Base-by-base conservation (phyloP, 1,140 invertebrate species). In the Leptinotarsa lineolata region DNA sequence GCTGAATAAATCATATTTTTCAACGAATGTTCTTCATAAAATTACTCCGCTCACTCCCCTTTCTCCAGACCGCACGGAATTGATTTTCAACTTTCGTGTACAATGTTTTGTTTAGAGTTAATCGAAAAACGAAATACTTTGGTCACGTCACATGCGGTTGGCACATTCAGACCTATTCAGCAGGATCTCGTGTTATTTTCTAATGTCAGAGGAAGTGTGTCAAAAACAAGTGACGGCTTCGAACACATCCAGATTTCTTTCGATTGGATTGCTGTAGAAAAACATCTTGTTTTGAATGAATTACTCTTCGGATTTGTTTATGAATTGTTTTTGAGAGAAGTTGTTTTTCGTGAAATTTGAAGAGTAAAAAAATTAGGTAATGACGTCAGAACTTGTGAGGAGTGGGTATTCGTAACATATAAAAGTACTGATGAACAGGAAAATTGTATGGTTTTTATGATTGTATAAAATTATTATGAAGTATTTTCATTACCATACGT, bases 141-240 rank as follows among this genome's bases (percentile, higher is more conserved):
- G 16, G 30, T 66, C 64, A 66, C 64, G 64, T 66, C 64, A 66
- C 13, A n/a, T 22, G 22, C 64, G 39, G 22, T 44, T 39, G 64
- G 39, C 64, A 66, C n/a, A 22, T 66, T 66, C 22, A 39, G 44
- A 30, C 64, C n/a, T 39, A 18, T 18, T 66, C 22, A 39, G 15
- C 16, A 30, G 64, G 64, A 66, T 22, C 39, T 39, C 64, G 22
- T 39, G 64, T 66, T 66, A 18, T 66, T 66, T 66, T 66, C 64
- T 66, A 66, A 39, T 66, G 16, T 22, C 64, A 44, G 61, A n/a
- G 64, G 30, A 66, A 66, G 64, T 39, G 64, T 66, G 64, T 66
- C 64, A 66, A 66, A 66, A 66, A 66, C 64, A 66, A 66, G 64
- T 66, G 64, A 66, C 64, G 64, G 64, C 64, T 18, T 66, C 64